Evolutionary conservation across 2,888 invertebrate species (phyloP).

Genomic region (Ceriagrion tenellum): DNA sequence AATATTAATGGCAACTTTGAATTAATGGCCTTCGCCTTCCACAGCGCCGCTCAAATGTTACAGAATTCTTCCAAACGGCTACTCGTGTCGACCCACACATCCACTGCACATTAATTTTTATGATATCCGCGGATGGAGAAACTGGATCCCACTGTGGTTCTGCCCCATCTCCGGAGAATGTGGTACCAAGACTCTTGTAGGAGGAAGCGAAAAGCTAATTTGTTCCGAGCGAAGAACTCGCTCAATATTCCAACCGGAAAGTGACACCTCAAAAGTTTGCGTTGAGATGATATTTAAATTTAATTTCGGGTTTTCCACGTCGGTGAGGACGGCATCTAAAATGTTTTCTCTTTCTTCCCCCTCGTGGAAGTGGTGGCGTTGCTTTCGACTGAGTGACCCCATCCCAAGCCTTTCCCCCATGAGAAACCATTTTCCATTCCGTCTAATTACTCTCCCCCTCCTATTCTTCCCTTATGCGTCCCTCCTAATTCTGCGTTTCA

Average conservation of each 20-base stretch:
- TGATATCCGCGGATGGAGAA: neutral
- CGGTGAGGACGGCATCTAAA: neutral
- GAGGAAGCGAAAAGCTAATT: neutral
- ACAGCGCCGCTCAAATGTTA: neutral
- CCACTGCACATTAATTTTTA: neutral
- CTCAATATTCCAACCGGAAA: neutral
- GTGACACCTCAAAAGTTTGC: constrained; percentile 2
- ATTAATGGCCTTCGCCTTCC: neutral
- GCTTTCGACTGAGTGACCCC: neutral
- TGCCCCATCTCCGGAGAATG: neutral
- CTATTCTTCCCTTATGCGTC: neutral
- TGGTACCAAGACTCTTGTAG: neutral
- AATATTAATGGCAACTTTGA: neutral
- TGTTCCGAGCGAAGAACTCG: neutral
- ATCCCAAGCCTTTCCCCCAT: neutral
- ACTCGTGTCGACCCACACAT: neutral
- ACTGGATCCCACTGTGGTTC: neutral
- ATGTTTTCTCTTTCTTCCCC: neutral
- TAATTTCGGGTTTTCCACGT: neutral
- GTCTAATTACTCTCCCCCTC: neutral
- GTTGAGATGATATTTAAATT: constrained; percentile 1
- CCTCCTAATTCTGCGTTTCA: neutral
- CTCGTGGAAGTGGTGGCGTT: neutral
- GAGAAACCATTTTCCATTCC: neutral
- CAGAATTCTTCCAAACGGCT: neutral